phyloP scores from a whole-genome alignment of 53 echinoderm and acorn worm species.

The Patiria pectinifera region DNA sequence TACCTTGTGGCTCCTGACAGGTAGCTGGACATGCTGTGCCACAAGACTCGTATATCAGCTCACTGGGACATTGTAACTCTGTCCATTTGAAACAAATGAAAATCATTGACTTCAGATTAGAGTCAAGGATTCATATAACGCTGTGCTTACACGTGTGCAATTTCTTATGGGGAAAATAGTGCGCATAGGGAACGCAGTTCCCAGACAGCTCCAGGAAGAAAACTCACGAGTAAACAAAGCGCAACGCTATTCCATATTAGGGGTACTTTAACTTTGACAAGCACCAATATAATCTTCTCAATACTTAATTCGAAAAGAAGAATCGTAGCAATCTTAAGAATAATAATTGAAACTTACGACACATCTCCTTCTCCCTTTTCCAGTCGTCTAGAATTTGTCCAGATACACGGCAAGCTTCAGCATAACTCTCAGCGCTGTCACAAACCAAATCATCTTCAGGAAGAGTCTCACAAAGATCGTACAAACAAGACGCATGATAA shows the following conservation, averaged over 20 bases:
- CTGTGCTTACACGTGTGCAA: too few relatives aligned
- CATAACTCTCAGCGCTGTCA: conserved; percentile 73
- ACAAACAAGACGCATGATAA: conserved; percentile 69
- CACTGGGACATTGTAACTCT: conserved; percentile 58
- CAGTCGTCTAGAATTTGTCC: conserved; percentile 67
- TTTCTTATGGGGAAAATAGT: too few relatives aligned
- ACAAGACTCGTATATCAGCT: conserved; percentile 61
- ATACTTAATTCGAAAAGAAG: too few relatives aligned
- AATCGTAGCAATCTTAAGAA: too few relatives aligned
- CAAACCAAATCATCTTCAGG: conserved; percentile 68
- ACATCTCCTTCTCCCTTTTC: conserved; percentile 64
- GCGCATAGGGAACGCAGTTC: too few relatives aligned
- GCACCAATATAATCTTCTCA: too few relatives aligned
- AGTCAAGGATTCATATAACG: too few relatives aligned
- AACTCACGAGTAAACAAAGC: too few relatives aligned
- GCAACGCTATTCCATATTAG: too few relatives aligned
- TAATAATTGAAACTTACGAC: conserved; percentile 56
- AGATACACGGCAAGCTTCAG: conserved; percentile 58
- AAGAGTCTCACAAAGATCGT: conserved; percentile 78
- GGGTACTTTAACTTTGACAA: too few relatives aligned
- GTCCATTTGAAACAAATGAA: not conserved
- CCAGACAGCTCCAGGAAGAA: too few relatives aligned
- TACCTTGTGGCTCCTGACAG: conserved; percentile 49
- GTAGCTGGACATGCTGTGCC: conserved; percentile 68
- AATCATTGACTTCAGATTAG: too few relatives aligned